Evolutionary conservation across 2,797 vertebrate genomes (phyloP).

Genomic region (Sebastolobus altivelis): DNA sequence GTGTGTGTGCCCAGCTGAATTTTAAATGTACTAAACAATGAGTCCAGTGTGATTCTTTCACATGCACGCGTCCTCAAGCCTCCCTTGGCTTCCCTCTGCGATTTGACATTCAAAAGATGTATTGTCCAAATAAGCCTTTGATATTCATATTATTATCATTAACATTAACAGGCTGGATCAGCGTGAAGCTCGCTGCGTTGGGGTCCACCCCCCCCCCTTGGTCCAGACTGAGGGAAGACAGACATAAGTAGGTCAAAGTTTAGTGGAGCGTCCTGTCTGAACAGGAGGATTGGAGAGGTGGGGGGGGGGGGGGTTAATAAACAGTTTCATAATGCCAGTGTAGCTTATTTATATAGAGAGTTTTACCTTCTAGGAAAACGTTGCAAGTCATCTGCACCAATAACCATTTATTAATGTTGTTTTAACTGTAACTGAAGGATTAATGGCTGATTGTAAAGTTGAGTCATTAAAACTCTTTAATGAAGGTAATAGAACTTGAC

Average conservation of each 20-base stretch:
- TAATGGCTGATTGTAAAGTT: neutral
- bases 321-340: neutral
- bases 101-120: slow-evolving; percentile 65
- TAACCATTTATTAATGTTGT: neutral
- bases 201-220: slow-evolving; percentile 15
- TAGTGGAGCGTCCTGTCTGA: slow-evolving; percentile 80
- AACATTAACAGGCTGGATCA: slow-evolving; percentile 57
- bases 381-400: neutral
- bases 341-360: neutral
- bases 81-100: slow-evolving; percentile 52
- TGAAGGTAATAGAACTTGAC: neutral
- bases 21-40: slow-evolving; percentile 60
- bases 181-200: slow-evolving; percentile 48
- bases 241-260: slow-evolving; percentile 83
- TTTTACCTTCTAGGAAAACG: neutral
- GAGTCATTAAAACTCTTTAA: neutral
- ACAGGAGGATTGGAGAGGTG: slow-evolving; percentile 55
- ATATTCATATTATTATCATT: slow-evolving; percentile 66
- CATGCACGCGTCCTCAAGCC: slow-evolving; percentile 52
- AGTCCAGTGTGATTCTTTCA: slow-evolving; percentile 53
- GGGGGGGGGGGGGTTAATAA: slow-evolving; percentile 22
- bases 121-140: slow-evolving; percentile 71
- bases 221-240: slow-evolving; percentile 54
- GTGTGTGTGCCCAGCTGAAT: slow-evolving; percentile 34
- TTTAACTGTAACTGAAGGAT: neutral